Percentiles rank a stretch among this genome's conserved stretches.
These are phyloP conservation scores for Mystacides longicornis DNA, from an alignment of 2,888 invertebrate genomes.

Conservation along the genomic window DNA sequence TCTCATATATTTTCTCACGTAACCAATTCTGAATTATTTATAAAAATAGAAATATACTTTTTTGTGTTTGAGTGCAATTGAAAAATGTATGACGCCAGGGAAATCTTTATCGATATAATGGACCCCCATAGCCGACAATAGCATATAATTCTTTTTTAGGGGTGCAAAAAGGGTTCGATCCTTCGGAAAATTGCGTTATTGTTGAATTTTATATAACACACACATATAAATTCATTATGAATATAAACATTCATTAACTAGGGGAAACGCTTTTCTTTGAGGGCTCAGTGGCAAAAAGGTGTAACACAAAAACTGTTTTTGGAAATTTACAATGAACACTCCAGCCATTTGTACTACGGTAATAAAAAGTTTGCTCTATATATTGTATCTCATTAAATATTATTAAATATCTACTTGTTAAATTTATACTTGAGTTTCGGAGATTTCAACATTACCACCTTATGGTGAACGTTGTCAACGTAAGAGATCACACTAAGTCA, in stretches of 20 bases:
- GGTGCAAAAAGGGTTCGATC: neutral
- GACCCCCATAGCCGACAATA: neutral
- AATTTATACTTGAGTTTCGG: no score
- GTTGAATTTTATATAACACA: neutral
- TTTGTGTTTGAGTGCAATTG: neutral
- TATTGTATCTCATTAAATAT: no score
- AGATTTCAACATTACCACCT: no score
- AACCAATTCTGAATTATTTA: neutral
- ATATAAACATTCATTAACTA: neutral
- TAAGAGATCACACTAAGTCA: no score
- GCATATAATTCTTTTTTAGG: neutral
- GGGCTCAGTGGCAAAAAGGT: neutral
- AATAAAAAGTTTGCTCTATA: no score
- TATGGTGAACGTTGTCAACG: no score
- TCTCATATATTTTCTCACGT: neutral
- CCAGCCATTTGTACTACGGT: no score
- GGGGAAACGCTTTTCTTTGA: neutral
- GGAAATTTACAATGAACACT: no score
- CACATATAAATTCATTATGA: neutral
- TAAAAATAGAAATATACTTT: neutral
- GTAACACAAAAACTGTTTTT: no score
- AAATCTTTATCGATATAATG: slow-evolving; percentile 2
- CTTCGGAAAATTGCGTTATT: neutral
- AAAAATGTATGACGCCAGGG: slow-evolving; percentile 1
- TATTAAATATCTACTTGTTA: no score